Percentiles rank a stretch among this genome's conserved stretches.
These are phyloP conservation scores for Nomada goodeniana DNA, from an alignment of 2,888 invertebrate genomes.

Conservation along the genomic window DNA sequence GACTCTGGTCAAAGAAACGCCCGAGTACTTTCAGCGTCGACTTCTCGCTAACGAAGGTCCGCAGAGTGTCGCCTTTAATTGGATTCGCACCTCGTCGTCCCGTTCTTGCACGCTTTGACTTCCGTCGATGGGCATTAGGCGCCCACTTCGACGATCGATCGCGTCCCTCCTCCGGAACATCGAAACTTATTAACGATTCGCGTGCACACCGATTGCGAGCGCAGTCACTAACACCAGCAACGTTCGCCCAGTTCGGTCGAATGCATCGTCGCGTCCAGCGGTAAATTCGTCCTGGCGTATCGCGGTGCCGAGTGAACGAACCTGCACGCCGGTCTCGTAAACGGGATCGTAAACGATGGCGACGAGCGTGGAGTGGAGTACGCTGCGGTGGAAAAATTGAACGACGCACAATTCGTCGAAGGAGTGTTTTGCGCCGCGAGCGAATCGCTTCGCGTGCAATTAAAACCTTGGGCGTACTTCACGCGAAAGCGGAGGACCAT, in stretches of 20 bases:
- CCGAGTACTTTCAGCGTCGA: not conserved
- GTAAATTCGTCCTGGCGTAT: not conserved
- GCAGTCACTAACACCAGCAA: not conserved
- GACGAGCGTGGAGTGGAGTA: too few relatives aligned
- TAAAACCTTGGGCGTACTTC: constrained; percentile 39
- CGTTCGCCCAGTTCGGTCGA: not conserved
- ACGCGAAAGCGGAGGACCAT: not conserved
- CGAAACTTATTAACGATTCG: constrained; percentile 9
- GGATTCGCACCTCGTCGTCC: constrained; percentile 30
- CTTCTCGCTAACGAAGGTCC: constrained; percentile 20
- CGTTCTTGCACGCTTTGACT: constrained; percentile 1
- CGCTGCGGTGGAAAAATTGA: not conserved
- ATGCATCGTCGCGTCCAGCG: constrained; percentile 24
- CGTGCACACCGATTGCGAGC: not conserved
- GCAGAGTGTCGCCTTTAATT: constrained; percentile 36
- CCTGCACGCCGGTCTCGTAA: not conserved
- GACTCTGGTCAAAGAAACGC: not conserved
- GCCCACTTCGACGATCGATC: not conserved
- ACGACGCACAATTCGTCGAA: not conserved
- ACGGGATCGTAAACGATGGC: too few relatives aligned
- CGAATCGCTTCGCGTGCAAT: constrained; percentile 26
- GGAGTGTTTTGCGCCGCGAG: not conserved
- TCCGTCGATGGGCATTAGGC: not conserved
- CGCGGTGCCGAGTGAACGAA: constrained; percentile 7
- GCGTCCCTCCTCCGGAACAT: too few relatives aligned